A percentile compares a stretch with the other conserved stretches of the same genome.
These are phyloP conservation scores for Pantherophis alleghaniensis DNA, from an alignment of 2,797 vertebrate genomes.

Conservation along the genomic window DNA sequence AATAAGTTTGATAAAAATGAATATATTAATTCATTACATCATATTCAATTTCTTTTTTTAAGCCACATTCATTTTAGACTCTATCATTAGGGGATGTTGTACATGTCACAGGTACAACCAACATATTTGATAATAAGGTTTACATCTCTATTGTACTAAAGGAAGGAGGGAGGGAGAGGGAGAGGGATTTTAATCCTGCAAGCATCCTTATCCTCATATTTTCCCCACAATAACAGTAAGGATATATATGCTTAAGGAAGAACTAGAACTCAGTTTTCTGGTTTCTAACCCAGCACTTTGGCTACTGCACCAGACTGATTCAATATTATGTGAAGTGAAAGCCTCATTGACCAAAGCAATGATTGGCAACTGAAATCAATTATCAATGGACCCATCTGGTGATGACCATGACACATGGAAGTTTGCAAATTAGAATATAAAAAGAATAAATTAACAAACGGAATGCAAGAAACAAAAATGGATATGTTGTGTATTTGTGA, in stretches of 20 bases:
- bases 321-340: not conserved
- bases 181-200: not conserved
- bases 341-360: not conserved
- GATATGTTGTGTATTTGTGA: not conserved
- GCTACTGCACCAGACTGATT: not conserved
- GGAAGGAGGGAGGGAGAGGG: not conserved
- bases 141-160: not conserved
- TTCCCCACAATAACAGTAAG: not conserved
- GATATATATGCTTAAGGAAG: not conserved
- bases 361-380: not conserved
- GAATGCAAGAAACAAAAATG: not conserved
- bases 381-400: not conserved
- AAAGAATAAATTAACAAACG: not conserved
- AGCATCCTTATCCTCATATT: not conserved
- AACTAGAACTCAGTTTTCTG: not conserved
- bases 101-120: not conserved
- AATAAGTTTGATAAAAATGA: not conserved
- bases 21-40: not conserved
- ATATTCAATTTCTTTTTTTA: not conserved
- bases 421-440: not conserved
- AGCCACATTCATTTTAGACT: conserved; percentile 34
- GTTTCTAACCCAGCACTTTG: not conserved
- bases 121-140: not conserved
- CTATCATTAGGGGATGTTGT: not conserved
- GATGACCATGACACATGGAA: not conserved